Conservation (phyloP, 2,113 vertebrate genomes). For the Phrynocephalus versicolor region DNA sequence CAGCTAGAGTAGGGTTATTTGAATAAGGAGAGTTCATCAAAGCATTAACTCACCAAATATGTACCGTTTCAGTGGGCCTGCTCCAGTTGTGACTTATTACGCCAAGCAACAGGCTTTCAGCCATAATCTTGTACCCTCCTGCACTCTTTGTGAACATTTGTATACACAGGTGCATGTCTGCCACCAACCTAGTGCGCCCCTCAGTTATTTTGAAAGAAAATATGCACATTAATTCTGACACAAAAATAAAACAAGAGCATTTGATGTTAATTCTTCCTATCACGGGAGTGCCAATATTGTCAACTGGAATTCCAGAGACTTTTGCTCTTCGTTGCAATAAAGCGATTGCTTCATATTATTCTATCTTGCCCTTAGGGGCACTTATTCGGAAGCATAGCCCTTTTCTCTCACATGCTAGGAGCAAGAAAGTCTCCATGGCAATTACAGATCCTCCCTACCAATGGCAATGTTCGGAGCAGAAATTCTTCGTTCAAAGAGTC, state of each 20-base stretch:
- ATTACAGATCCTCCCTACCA: slow-evolving; percentile 4
- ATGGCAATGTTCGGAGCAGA: neutral
- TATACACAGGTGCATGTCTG: neutral
- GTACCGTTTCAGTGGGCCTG: no score
- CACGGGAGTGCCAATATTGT: slow-evolving; percentile 24
- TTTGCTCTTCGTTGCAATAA: slow-evolving; percentile 20
- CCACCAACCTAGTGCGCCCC: neutral
- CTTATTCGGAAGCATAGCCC: slow-evolving; percentile 10
- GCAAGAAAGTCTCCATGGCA: slow-evolving; percentile 16
- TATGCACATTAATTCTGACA: slow-evolving; percentile 32
- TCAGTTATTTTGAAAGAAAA: slow-evolving; percentile 16
- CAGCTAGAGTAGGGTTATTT: no score
- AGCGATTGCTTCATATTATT: slow-evolving; percentile 23
- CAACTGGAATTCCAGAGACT: slow-evolving; percentile 57
- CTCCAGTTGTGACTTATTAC: no score
- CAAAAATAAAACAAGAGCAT: slow-evolving; percentile 5
- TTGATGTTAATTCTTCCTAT: slow-evolving; percentile 23
- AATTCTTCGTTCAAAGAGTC: neutral
- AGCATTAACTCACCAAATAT: no score
- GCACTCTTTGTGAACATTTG: neutral
- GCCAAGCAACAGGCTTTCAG: no score
- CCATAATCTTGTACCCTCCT: slow-evolving; percentile 35
- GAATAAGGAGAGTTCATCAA: no score
- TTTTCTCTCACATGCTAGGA: slow-evolving; percentile 4
- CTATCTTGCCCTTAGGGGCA: slow-evolving; percentile 8